Percentiles rank a stretch among this genome's conserved stretches.
Evolutionary conservation across 2,797 vertebrate species (phyloP).

Genomic region (Columba guinea): DNA sequence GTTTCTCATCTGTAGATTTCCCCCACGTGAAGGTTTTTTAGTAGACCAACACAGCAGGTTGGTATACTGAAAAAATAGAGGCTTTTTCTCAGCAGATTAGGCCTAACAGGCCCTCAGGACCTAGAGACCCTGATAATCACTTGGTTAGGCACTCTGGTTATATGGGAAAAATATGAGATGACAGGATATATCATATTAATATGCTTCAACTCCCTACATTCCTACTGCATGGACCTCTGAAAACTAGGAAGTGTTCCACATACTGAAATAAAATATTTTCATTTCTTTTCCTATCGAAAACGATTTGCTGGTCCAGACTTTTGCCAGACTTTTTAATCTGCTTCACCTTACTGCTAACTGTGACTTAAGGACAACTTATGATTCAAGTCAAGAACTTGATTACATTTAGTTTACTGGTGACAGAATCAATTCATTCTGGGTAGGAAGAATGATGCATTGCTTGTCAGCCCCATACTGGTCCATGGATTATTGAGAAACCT

Average conservation of each 20-base stretch:
- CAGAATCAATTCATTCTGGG: conserved; percentile 61
- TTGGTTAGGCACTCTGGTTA: neutral
- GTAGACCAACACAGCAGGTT: neutral
- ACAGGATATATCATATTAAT: neutral
- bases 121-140: neutral
- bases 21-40: fast-evolving
- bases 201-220: neutral
- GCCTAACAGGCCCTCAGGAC: neutral
- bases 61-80: neutral
- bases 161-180: neutral
- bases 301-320: neutral
- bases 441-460: conserved; percentile 59
- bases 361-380: conserved; percentile 65
- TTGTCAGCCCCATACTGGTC: conserved; percentile 29
- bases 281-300: neutral
- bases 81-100: neutral
- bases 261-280: neutral
- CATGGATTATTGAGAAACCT: neutral
- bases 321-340: neutral
- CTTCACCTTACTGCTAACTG: conserved; percentile 10
- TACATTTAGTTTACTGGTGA: conserved; percentile 71
- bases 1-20: neutral
- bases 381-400: conserved; percentile 65
- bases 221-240: neutral
- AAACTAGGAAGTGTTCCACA: neutral